These are phyloP conservation scores for Aphelinus certus DNA, from an alignment of 1,140 invertebrate species.

Conservation along the genomic window DNA sequence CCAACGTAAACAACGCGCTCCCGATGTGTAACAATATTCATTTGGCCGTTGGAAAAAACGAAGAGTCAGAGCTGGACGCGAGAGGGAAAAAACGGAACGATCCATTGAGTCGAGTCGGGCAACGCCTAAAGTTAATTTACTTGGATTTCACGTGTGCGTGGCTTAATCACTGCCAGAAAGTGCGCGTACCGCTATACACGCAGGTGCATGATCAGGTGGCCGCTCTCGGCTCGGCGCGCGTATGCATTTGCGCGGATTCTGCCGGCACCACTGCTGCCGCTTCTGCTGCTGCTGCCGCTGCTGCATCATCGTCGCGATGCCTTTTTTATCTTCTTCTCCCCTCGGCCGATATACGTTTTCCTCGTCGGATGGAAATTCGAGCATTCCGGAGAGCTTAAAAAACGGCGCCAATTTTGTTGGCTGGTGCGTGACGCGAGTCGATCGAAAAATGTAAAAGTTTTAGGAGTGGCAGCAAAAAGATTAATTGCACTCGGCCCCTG, in stretches of 20 bases:
- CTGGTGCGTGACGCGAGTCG: background rate
- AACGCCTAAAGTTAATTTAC: slow-evolving; percentile 36
- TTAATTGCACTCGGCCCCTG: slow-evolving; percentile 20
- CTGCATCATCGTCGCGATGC: background rate
- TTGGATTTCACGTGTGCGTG: slow-evolving; percentile 21
- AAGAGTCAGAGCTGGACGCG: too few species aligned
- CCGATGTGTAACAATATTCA: background rate
- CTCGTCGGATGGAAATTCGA: slow-evolving; percentile 19
- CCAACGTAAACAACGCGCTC: background rate
- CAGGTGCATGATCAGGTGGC: slow-evolving; percentile 35
- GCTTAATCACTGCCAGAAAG: slow-evolving; percentile 31
- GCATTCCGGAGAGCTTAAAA: background rate
- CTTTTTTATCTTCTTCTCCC: background rate
- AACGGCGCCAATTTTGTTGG: background rate
- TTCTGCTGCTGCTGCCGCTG: background rate
- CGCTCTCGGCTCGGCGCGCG: background rate
- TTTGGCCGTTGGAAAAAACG: too few species aligned
- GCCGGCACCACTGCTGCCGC: background rate
- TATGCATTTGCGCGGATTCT: background rate
- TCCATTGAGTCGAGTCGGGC: background rate
- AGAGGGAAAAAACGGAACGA: background rate
- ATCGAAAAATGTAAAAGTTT: slow-evolving; percentile 18
- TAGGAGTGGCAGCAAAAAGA: background rate
- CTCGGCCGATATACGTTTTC: background rate
- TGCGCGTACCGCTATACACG: slow-evolving; percentile 20